Evolutionary conservation across 2,797 vertebrate genomes (phyloP), one percentile per base, ranked within the genome.

Genomic region (Lagodon rhomboides): DNA sequence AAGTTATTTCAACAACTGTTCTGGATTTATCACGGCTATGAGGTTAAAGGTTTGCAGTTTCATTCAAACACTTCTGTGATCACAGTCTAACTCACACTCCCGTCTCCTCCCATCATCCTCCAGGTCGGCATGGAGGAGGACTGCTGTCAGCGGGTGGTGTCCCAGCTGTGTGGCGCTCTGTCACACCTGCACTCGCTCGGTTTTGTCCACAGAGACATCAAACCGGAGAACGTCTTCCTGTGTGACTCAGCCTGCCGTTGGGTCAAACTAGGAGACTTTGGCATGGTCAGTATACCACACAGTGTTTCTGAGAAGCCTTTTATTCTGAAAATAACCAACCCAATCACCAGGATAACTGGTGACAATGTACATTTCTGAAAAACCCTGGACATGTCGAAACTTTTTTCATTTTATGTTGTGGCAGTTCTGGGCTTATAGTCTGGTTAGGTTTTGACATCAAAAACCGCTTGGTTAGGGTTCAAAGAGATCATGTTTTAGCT

Each of bases 211-310:
- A 93, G 98, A 76, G 98, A 99, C 73, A 92, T 99, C 81, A 99
- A 99, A 92, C 98, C 98, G 3, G 98, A 99, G 90, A 99, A 99
- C 75, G 96, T 99, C 61, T 96, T 99, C 79, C 95, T 99, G 30
- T 98, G 96, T 0, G 97, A 98, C 66, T 85, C 95, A 0, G 79
- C 89, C 50, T 98, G 97, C 64, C 94, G 85, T 1, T 94, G 91
- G 74, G 92, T 99, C 90, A 98, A 98, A 80, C 95, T 99, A 43
- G 95, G 97, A 3, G 98, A 99, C 92, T 98, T 98, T 0, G 98
- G 98, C 69, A 96, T 98, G 91, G 98, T 97, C 47, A 76, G 91
- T 77, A 23, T 0, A 5, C 15, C 49, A 15, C 6, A 43, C 0
- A 15, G 4, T 12, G 10, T 69, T 27, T 64, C 23, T 20, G 27